These are phyloP conservation scores for Diceros bicornis DNA, from an alignment of 2,797 vertebrate genomes.

Conservation along the genomic window DNA sequence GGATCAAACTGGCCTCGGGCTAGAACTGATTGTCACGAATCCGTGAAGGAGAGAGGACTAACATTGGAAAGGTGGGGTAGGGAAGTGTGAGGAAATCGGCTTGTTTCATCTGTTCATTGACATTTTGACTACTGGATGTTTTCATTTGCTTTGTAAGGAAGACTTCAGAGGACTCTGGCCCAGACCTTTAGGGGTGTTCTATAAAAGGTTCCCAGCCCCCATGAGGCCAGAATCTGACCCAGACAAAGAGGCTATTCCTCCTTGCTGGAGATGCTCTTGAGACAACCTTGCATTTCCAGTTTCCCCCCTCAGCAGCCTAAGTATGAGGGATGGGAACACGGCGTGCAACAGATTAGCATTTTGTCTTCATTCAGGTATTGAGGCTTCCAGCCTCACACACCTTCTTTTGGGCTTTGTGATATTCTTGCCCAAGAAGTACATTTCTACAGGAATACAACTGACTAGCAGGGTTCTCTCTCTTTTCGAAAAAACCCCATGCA, in stretches of 20 bases:
- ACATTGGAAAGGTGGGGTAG: slow-evolving; percentile 49
- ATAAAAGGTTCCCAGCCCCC: slow-evolving; percentile 53
- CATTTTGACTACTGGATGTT: slow-evolving; percentile 81
- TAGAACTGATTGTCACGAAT: slow-evolving; percentile 51
- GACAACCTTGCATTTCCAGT: slow-evolving; percentile 73
- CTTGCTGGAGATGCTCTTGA: slow-evolving; percentile 72
- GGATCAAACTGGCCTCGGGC: slow-evolving; percentile 62
- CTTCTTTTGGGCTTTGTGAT: slow-evolving; percentile 76
- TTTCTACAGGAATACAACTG: slow-evolving; percentile 76
- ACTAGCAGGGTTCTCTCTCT: slow-evolving; percentile 74
- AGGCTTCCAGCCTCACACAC: slow-evolving; percentile 56
- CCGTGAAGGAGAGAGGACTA: slow-evolving; percentile 59
- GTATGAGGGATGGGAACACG: slow-evolving; percentile 64
- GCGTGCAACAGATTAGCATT: slow-evolving; percentile 69
- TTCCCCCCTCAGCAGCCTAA: slow-evolving; percentile 71
- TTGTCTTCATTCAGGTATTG: slow-evolving; percentile 72
- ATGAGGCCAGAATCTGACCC: slow-evolving; percentile 54
- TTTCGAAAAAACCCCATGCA: slow-evolving; percentile 57
- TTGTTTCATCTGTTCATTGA: slow-evolving; percentile 80
- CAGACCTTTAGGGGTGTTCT: slow-evolving; percentile 52
- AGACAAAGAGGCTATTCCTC: slow-evolving; percentile 65
- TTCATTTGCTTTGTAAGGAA: slow-evolving; percentile 83
- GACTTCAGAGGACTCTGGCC: slow-evolving; percentile 73
- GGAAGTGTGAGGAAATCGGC: slow-evolving; percentile 73
- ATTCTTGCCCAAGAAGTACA: slow-evolving; percentile 76